A percentile compares a stretch with the other conserved stretches of the same genome.
Conservation (phyloP, 2,113 vertebrate species). For the Crotalus tigris region DNA sequence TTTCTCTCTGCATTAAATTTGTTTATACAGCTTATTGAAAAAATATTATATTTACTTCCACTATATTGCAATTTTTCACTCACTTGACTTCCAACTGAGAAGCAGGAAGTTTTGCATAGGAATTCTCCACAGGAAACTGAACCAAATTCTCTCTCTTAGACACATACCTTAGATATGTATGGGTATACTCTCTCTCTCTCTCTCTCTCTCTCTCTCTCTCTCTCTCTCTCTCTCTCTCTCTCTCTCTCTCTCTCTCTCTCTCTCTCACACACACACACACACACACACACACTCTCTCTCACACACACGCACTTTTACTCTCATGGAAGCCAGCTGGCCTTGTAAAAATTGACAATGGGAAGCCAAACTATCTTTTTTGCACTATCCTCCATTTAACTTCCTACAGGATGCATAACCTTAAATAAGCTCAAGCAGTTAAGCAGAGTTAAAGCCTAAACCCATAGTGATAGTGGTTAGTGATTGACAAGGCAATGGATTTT, state of each 20-base stretch:
- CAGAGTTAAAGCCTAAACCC: neutral
- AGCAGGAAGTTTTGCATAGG: constrained; percentile 8
- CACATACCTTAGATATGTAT: neutral
- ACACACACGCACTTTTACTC: neutral
- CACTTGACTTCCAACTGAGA: constrained; percentile 27
- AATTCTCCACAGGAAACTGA: constrained; percentile 12
- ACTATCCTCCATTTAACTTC: neutral
- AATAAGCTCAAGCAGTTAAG: neutral
- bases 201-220: too few species aligned
- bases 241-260: too few species aligned
- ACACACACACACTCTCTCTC: neutral
- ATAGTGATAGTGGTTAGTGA: neutral
- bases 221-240: too few species aligned
- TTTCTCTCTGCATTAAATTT: constrained; percentile 3
- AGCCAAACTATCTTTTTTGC: neutral
- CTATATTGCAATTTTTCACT: constrained; percentile 23
- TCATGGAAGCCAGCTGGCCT: neutral
- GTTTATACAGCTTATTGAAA: constrained; percentile 19
- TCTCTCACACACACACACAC: too few species aligned
- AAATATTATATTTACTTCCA: constrained; percentile 12
- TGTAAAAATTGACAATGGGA: neutral
- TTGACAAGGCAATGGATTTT: neutral
- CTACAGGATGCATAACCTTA: neutral
- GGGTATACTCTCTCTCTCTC: neutral
- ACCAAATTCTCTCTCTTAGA: neutral